Conservation (phyloP, 1,140 invertebrate species). For the Brachionus calyciflorus region DNA sequence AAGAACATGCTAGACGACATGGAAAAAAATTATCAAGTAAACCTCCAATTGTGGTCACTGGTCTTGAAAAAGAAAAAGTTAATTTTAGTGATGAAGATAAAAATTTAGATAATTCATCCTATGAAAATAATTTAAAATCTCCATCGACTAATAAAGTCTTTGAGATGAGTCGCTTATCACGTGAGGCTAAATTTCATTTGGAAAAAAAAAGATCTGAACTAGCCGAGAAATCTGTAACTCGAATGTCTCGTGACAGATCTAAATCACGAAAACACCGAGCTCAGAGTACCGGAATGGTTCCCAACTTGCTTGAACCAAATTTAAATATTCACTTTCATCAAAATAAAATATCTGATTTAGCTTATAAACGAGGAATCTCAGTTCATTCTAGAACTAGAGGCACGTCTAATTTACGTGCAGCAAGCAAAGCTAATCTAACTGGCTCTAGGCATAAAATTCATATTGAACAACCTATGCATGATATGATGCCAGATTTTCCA, state of each 20-base stretch:
- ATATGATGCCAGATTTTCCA: neutral
- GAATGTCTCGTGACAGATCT: neutral
- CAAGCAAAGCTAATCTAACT: slow-evolving; percentile 3
- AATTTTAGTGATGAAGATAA: neutral
- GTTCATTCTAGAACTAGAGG: slow-evolving; percentile 14
- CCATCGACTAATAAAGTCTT: slow-evolving; percentile 17
- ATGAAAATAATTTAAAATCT: slow-evolving; percentile 20
- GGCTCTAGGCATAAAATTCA: slow-evolving; percentile 4
- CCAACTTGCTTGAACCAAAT: neutral
- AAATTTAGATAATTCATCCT: neutral
- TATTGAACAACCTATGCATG: neutral
- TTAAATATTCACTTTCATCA: slow-evolving; percentile 26
- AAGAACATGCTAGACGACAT: neutral
- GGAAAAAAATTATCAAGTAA: neutral
- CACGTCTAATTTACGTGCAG: neutral
- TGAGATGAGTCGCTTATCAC: slow-evolving; percentile 14
- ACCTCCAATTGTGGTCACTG: neutral
- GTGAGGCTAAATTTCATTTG: slow-evolving; percentile 27
- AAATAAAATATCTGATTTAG: neutral
- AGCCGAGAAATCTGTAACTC: neutral
- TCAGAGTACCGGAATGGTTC: neutral
- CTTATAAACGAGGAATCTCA: neutral
- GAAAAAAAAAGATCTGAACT: slow-evolving; percentile 7
- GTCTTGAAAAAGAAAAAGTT: neutral
- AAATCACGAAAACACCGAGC: neutral